A percentile compares a stretch with the other conserved stretches of the same genome.
Conservation (phyloP, 2,888 invertebrate genomes). For the Parascotia fuliginaria region DNA sequence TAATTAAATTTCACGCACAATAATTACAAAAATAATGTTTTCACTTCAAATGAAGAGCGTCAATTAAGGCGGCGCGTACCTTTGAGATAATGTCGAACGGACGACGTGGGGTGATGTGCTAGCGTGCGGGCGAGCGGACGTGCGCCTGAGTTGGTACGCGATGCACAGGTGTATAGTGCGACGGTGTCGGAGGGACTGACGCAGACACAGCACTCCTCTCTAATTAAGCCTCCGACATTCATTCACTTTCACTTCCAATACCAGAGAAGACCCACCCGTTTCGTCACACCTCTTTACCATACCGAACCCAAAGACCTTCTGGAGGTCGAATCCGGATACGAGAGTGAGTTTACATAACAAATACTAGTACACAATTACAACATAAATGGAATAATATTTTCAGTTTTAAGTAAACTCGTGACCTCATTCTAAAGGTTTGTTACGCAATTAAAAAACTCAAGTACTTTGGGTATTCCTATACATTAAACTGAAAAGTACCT, state of each 20-base stretch:
- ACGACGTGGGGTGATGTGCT: conserved; percentile 40
- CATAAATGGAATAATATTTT: conserved; percentile 33
- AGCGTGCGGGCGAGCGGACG: conserved; percentile 42
- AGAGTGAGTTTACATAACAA: conserved; percentile 63
- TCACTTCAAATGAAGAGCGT: conserved; percentile 33
- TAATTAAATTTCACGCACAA: conserved; percentile 26
- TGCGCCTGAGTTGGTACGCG: conserved; percentile 44
- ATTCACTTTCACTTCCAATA: conserved; percentile 86
- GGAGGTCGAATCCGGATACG: conserved; percentile 80
- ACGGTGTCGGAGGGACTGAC: conserved; percentile 78
- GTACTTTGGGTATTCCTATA: too few relatives aligned
- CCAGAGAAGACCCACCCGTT: conserved; percentile 75
- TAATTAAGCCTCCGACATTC: conserved; percentile 85
- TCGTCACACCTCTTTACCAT: conserved; percentile 67
- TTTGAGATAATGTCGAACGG: conserved; percentile 55
- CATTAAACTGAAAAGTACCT: too few relatives aligned
- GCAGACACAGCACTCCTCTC: conserved; percentile 79
- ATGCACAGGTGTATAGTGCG: conserved; percentile 72
- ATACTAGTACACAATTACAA: conserved; percentile 44
- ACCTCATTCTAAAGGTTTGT: conserved; percentile 19
- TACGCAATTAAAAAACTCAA: not conserved
- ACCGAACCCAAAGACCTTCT: conserved; percentile 76
- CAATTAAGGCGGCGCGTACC: conserved; percentile 63
- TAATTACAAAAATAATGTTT: conserved; percentile 15
- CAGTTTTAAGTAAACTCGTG: conserved; percentile 27